Conservation (phyloP, 2,113 vertebrate species). For the Heptranchias perlo region DNA sequence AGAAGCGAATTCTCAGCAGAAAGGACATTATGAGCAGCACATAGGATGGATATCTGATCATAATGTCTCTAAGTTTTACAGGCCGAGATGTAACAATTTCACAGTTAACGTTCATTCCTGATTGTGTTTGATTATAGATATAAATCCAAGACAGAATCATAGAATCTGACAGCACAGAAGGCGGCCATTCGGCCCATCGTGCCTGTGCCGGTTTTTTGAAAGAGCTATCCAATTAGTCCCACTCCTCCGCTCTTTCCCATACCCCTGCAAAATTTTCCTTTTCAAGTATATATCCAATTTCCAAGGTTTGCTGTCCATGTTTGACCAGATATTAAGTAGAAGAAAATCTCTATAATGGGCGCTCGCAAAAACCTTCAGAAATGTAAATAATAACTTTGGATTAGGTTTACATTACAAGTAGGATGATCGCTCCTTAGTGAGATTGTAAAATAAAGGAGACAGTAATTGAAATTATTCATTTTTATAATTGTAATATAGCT, state of each 20-base stretch:
- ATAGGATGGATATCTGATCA: neutral
- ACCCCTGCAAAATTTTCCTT: too few relatives aligned
- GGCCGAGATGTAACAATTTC: neutral
- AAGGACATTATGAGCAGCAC: neutral
- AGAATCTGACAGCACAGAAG: too few relatives aligned
- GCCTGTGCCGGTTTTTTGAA: neutral
- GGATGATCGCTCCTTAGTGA: neutral
- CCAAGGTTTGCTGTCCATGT: neutral
- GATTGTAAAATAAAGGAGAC: neutral
- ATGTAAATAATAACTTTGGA: neutral
- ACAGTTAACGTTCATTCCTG: neutral
- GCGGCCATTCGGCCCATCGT: too few relatives aligned
- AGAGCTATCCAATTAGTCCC: neutral
- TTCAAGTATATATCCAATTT: neutral
- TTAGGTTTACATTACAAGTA: neutral
- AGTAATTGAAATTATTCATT: neutral
- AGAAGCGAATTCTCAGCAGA: neutral
- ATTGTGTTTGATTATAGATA: neutral
- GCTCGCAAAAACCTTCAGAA: neutral
- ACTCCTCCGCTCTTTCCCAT: neutral
- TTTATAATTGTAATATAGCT: neutral
- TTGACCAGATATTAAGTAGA: neutral
- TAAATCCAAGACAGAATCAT: neutral
- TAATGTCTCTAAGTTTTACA: neutral
- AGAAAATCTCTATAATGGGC: neutral